A percentile compares a stretch with the other conserved stretches of the same genome.
These are phyloP conservation scores for Barypeithes pellucidus DNA, from an alignment of 2,888 invertebrate species.

Conservation along the genomic window DNA sequence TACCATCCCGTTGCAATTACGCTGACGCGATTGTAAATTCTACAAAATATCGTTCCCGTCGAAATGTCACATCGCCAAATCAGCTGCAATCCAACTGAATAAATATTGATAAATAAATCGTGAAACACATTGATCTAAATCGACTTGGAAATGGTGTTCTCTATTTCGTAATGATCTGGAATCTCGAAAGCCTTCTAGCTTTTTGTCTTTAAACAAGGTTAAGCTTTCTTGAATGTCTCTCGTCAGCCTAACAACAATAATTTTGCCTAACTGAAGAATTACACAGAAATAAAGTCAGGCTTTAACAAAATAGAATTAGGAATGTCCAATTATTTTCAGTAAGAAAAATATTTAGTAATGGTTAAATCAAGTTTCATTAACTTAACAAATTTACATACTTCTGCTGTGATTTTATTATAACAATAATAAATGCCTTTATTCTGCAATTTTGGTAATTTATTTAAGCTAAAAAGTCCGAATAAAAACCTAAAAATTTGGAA, in stretches of 20 bases:
- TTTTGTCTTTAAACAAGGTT: slow-evolving; percentile 1
- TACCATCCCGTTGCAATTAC: too few relatives aligned
- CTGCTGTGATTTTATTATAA: too few relatives aligned
- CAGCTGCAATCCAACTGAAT: neutral
- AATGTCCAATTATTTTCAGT: neutral
- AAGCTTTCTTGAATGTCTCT: slow-evolving; percentile 4
- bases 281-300: neutral
- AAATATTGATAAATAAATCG: neutral
- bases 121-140: neutral
- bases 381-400: too few relatives aligned
- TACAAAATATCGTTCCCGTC: too few relatives aligned
- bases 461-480: too few relatives aligned
- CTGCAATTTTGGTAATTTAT: too few relatives aligned
- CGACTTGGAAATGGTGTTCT: neutral
- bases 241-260: neutral
- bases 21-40: too few relatives aligned
- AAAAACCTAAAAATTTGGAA: too few relatives aligned
- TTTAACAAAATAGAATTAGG: neutral
- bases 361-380: too few relatives aligned
- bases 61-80: too few relatives aligned
- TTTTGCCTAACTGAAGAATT: neutral
- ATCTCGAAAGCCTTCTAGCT: neutral
- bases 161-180: slow-evolving; percentile 6
- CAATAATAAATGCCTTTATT: too few relatives aligned
- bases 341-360: too few relatives aligned